Evolutionary conservation across 2,113 vertebrate species (phyloP), one percentile per base, ranked within the genome.

Genomic region (Pipra filicauda): DNA sequence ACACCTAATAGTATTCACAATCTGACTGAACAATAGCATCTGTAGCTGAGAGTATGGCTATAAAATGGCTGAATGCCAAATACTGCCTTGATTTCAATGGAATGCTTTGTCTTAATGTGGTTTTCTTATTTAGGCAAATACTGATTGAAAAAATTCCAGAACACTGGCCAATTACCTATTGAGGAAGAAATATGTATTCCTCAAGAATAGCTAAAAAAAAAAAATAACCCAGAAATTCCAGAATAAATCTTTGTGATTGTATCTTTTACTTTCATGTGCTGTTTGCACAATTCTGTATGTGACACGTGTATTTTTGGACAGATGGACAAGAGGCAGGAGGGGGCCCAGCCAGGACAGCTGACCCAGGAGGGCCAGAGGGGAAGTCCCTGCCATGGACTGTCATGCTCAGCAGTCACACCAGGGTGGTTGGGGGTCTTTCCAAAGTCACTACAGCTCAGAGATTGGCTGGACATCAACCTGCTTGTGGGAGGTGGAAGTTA

Each of bases 321-420:
- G 91, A 49, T 19, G 13, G 54, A 28, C 15, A 15, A 24, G 65
- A 20, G 30, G n/a, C 15, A 21, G 54, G 51, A 55, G 57, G 28
- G 9, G 13, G 33, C 27, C 18, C 17, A 27, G 57, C n/a, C 61
- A 20, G 21, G n/a, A 16, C 5, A 51, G 62, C 37, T 54, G 65
- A n/a, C 41, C n/a, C 41, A 21, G 35, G 21, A 49, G 41, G 72
- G 23, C 12, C 66, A 23, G 43, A 61, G 87, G 67, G 52, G 62
- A 11, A 27, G 8, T 54, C 61, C 49, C 11, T 39, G 59, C 28
- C 51, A 2, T 2, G 9, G 4, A 22, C 17, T 0, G 0, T 12
- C 23, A 2, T 6, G 31, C 27, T 64, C 70, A 49, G 31, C 18
- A 5, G 23, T 2, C 62, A 9, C 21, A 48, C 21, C n/a, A 7